Percentiles rank a stretch among this genome's conserved stretches.
phyloP scores from a whole-genome alignment of 2,113 vertebrate genomes.

The Oreochromis niloticus region DNA sequence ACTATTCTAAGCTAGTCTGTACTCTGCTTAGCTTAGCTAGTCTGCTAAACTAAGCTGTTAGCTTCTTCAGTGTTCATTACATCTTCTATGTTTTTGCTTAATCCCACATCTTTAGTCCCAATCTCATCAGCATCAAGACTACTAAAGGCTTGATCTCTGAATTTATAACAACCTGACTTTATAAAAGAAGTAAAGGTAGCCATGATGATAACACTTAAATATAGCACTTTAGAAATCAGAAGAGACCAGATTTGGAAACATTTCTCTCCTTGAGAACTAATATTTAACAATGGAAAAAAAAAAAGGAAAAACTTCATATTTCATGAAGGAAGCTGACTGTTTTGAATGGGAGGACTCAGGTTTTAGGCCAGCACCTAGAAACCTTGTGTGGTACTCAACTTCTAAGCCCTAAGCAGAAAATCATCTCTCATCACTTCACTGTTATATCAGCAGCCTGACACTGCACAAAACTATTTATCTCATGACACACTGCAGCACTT shows the following conservation, averaged over 20 bases:
- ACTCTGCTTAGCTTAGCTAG: not conserved
- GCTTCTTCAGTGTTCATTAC: not conserved
- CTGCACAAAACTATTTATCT: not conserved
- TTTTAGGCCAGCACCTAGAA: not conserved
- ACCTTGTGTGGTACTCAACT: not conserved
- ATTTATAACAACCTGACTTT: not conserved
- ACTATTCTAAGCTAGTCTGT: not conserved
- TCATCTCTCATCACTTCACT: not conserved
- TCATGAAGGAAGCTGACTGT: not conserved
- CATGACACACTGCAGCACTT: not conserved
- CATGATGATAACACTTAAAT: not conserved
- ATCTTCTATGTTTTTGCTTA: not conserved
- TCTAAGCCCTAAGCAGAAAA: not conserved
- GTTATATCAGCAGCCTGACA: not conserved
- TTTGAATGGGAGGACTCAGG: not conserved
- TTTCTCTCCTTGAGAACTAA: not conserved
- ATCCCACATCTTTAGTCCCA: not conserved
- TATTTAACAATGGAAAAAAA: rapidly evolving
- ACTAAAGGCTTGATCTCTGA: not conserved
- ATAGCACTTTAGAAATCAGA: not conserved
- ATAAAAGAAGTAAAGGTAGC: not conserved
- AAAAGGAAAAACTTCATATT: not conserved
- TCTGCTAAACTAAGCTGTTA: not conserved
- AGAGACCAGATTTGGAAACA: not conserved
- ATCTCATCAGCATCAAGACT: not conserved